Evolutionary conservation across 2,797 vertebrate genomes (phyloP).

Genomic region (Glyptemys insculpta): DNA sequence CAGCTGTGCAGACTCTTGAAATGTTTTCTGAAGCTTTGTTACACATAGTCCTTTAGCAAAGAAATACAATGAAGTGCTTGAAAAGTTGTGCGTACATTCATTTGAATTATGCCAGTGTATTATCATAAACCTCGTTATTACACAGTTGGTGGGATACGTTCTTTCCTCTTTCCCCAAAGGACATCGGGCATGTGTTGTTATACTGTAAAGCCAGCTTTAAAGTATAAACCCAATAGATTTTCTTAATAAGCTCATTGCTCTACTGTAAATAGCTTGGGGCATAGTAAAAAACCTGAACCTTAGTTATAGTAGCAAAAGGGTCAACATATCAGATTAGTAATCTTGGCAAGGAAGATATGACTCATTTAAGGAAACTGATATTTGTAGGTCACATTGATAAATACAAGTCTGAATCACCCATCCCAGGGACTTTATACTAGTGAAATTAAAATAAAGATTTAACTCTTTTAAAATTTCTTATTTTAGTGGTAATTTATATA

Average conservation of each 20-base stretch:
- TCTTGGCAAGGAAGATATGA: slow-evolving; percentile 50
- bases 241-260: slow-evolving; percentile 68
- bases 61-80: neutral
- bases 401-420: neutral
- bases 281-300: slow-evolving; percentile 44
- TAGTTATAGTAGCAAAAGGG: neutral
- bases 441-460: neutral
- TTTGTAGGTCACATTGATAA: slow-evolving; percentile 55
- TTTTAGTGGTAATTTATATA: slow-evolving; percentile 2
- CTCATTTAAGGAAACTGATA: slow-evolving; percentile 59
- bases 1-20: neutral
- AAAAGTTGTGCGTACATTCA: slow-evolving; percentile 25
- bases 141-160: slow-evolving; percentile 12
- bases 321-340: slow-evolving; percentile 42
- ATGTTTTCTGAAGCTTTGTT: neutral
- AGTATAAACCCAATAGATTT: slow-evolving; percentile 65
- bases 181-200: slow-evolving; percentile 63
- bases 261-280: slow-evolving; percentile 70
- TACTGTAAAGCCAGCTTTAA: slow-evolving; percentile 67
- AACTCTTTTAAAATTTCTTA: neutral
- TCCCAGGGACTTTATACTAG: neutral
- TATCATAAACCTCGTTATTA: neutral
- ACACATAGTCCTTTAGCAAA: slow-evolving; percentile 34
- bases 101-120: neutral
- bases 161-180: slow-evolving; percentile 62